phyloP scores from a whole-genome alignment of 2,797 vertebrate genomes.

The Ptychobarbus kaznakovi region DNA sequence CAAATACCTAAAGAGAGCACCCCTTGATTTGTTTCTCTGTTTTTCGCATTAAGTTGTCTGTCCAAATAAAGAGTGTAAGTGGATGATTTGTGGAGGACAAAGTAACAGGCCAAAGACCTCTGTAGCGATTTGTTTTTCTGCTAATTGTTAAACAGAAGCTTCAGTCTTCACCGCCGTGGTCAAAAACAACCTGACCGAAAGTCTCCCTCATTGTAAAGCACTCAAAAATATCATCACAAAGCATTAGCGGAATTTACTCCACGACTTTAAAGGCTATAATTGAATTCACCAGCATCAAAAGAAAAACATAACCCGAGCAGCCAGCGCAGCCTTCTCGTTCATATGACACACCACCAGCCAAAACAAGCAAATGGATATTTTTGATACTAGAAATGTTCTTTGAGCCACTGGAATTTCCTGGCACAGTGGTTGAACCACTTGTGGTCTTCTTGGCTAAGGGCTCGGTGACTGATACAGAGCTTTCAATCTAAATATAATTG shows the following conservation, averaged over 20 bases:
- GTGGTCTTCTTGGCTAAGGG: conserved; percentile 55
- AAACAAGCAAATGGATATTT: conserved; percentile 64
- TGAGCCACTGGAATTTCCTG: conserved; percentile 64
- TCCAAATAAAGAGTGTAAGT: conserved; percentile 46
- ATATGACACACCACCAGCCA: conserved; percentile 63
- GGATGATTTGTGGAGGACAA: conserved; percentile 58
- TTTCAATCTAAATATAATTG: conserved; percentile 62
- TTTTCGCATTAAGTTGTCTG: conserved; percentile 56
- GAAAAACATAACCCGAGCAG: conserved; percentile 64
- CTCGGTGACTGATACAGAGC: conserved; percentile 57
- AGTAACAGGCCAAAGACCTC: conserved; percentile 41
- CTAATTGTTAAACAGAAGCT: conserved; percentile 53
- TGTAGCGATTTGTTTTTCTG: conserved; percentile 34
- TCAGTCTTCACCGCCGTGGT: conserved; percentile 50
- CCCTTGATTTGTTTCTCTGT: conserved; percentile 9
- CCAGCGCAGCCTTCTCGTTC: conserved; percentile 60
- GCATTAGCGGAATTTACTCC: conserved; percentile 62
- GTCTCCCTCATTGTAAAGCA: conserved; percentile 31
- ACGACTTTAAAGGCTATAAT: conserved; percentile 62
- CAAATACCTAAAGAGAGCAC: neutral
- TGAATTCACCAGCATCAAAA: conserved; percentile 60
- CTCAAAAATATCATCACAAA: conserved; percentile 61
- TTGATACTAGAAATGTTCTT: conserved; percentile 65
- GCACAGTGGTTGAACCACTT: conserved; percentile 49
- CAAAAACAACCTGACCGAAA: conserved; percentile 60